These are phyloP conservation scores for Cenopis cana DNA, from an alignment of 2,888 invertebrate genomes.

Conservation along the genomic window DNA sequence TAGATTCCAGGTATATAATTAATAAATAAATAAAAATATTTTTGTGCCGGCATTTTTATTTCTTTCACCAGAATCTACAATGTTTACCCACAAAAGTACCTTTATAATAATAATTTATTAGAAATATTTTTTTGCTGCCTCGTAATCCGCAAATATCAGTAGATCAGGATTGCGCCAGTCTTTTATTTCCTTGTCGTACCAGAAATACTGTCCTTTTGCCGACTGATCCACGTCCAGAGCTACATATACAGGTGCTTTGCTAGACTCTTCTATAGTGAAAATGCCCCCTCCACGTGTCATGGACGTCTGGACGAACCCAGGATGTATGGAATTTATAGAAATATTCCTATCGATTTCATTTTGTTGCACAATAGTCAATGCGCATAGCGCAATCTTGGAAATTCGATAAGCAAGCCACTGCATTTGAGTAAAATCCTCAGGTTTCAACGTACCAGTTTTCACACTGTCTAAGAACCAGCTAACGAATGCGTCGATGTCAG, in stretches of 20 bases:
- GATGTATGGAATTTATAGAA: conserved; percentile 52
- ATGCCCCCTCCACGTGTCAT: conserved; percentile 50
- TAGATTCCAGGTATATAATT: too few relatives aligned
- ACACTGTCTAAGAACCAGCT: conserved; percentile 53
- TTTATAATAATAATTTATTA: too few relatives aligned
- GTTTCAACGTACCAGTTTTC: conserved; percentile 47
- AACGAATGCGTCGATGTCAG: conserved; percentile 52
- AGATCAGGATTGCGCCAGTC: background rate
- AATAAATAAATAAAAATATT: too few relatives aligned
- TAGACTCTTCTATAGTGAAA: conserved; percentile 48
- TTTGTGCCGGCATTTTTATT: too few relatives aligned
- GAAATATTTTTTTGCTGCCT: background rate
- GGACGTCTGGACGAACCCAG: conserved; percentile 52
- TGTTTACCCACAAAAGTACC: too few relatives aligned
- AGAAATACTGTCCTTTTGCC: conserved; percentile 53
- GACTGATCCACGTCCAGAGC: conserved; percentile 53
- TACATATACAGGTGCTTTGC: conserved; percentile 49
- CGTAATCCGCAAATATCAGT: background rate
- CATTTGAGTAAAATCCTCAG: conserved; percentile 50
- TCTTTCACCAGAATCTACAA: too few relatives aligned
- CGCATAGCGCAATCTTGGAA: conserved; percentile 52
- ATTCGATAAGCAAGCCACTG: conserved; percentile 48
- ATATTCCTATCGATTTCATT: conserved; percentile 48
- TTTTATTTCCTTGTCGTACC: conserved; percentile 48
- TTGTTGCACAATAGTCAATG: conserved; percentile 51